Percentiles rank a stretch among this genome's conserved stretches.
Evolutionary conservation across 2,888 invertebrate genomes (phyloP).

Genomic region (Caenorhabditis macrosperma): DNA sequence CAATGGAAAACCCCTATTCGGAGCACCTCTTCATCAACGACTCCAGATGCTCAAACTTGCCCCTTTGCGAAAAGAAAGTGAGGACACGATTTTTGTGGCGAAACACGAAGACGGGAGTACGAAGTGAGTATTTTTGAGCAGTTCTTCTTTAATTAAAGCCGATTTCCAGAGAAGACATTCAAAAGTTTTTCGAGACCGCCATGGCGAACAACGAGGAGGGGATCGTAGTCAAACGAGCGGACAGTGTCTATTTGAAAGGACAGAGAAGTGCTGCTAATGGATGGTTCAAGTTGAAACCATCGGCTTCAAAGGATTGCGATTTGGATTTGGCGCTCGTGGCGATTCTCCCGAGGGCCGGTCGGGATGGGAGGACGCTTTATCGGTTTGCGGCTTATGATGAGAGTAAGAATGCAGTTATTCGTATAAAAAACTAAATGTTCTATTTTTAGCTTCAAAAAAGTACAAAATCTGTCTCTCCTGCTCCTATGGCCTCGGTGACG

Average conservation of each 20-base stretch:
- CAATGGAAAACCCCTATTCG: conserved; percentile 69
- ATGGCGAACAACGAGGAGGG: conserved; percentile 77
- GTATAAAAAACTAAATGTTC: no score
- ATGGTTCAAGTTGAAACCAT: conserved; percentile 79
- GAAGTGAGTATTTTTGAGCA: conserved; percentile 37
- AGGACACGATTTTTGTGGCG: conserved; percentile 64
- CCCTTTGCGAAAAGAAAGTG: conserved; percentile 59
- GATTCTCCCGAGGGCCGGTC: conserved; percentile 51
- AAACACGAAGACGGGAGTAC: conserved; percentile 58
- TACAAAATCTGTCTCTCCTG: conserved; percentile 32
- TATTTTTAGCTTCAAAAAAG: conserved; percentile 22
- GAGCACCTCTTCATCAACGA: conserved; percentile 66
- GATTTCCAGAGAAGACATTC: conserved; percentile 71
- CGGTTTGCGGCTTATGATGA: conserved; percentile 68
- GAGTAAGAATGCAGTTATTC: conserved; percentile 7
- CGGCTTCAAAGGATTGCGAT: conserved; percentile 70
- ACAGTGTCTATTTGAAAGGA: conserved; percentile 64
- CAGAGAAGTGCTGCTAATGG: conserved; percentile 62
- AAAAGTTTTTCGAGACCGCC: conserved; percentile 70
- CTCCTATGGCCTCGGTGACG: conserved; percentile 35
- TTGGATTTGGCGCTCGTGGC: conserved; percentile 77
- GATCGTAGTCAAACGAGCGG: conserved; percentile 75
- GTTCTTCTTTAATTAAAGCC: background rate
- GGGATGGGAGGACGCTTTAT: conserved; percentile 58
- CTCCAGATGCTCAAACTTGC: conserved; percentile 60